These are phyloP conservation scores for Spodoptera littoralis DNA, from an alignment of 2,888 invertebrate species.

Conservation along the genomic window DNA sequence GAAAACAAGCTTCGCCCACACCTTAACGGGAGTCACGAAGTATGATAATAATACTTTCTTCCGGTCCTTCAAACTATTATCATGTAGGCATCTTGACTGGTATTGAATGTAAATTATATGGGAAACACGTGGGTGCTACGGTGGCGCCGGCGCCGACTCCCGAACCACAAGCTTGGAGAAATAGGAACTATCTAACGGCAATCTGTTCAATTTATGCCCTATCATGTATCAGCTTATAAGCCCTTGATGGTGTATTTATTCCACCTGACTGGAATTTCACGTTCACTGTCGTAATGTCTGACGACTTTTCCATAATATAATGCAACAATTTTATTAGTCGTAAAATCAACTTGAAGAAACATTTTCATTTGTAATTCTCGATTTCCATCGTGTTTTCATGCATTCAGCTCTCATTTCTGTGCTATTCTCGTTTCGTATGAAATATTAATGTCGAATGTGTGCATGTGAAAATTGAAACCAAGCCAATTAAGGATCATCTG, in stretches of 20 bases:
- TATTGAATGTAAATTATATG: constrained; percentile 81
- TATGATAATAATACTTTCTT: constrained; percentile 67
- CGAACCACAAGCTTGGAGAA: constrained; percentile 31
- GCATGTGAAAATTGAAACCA: constrained; percentile 52
- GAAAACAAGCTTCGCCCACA: constrained; percentile 51
- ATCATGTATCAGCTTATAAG: constrained; percentile 40
- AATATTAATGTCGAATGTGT: constrained; percentile 48
- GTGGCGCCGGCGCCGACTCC: constrained; percentile 70
- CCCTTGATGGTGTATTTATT: constrained; percentile 26
- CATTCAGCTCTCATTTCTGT: constrained; percentile 25
- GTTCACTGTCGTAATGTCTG: constrained; percentile 5
- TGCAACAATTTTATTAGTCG: neutral
- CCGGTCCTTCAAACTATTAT: constrained; percentile 67
- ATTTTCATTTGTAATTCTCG: constrained; percentile 1
- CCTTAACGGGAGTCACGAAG: constrained; percentile 57
- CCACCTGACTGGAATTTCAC: constrained; percentile 13
- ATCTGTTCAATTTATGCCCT: constrained; percentile 36
- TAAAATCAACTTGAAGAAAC: constrained; percentile 5
- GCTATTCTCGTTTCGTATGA: constrained; percentile 40
- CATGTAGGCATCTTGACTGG: constrained; percentile 66
- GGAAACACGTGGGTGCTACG: constrained; percentile 71
- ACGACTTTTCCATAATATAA: neutral
- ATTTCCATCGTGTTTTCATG: constrained; percentile 21
- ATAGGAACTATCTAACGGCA: constrained; percentile 50
- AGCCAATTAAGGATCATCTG: constrained; percentile 55